These are phyloP conservation scores for Melanchra persicariae DNA, from an alignment of 2,888 invertebrate species.

Conservation along the genomic window DNA sequence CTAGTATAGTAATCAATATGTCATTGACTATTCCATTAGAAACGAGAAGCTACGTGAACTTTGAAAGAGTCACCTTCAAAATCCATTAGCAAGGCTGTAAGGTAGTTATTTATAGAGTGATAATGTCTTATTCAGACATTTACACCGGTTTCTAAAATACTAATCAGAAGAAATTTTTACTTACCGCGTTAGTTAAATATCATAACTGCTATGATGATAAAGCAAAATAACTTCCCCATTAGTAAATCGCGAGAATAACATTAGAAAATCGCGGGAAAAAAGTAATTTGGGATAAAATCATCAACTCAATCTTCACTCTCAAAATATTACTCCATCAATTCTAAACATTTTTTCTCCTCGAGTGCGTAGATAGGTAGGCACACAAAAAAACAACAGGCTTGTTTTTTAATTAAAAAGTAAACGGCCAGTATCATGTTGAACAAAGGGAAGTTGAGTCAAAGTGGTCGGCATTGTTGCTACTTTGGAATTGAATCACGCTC, in stretches of 20 bases:
- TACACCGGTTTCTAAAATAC: neutral
- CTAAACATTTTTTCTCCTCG: neutral
- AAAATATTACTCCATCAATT: neutral
- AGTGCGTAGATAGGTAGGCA: neutral
- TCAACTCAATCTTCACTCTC: too few relatives aligned
- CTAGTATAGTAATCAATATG: conserved; percentile 1
- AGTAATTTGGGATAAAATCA: too few relatives aligned
- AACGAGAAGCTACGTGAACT: neutral
- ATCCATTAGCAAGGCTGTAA: conserved; percentile 18
- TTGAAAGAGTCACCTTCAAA: conserved; percentile 26
- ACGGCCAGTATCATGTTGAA: conserved; percentile 6
- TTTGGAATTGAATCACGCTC: conserved; percentile 35
- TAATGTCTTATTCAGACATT: conserved; percentile 3
- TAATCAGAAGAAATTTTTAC: neutral
- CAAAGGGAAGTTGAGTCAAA: conserved; percentile 22
- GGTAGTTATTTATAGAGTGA: conserved; percentile 4
- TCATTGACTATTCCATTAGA: conserved; percentile 7
- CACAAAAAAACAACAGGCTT: neutral
- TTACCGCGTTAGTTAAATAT: neutral
- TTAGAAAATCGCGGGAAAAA: too few relatives aligned
- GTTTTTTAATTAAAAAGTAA: conserved; percentile 36
- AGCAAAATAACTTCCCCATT: too few relatives aligned
- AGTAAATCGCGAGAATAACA: too few relatives aligned
- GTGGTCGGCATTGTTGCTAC: conserved; percentile 1
- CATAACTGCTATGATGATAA: neutral